Base-by-base conservation (phyloP, 2,888 invertebrate species). In the Pomacea canaliculata region DNA sequence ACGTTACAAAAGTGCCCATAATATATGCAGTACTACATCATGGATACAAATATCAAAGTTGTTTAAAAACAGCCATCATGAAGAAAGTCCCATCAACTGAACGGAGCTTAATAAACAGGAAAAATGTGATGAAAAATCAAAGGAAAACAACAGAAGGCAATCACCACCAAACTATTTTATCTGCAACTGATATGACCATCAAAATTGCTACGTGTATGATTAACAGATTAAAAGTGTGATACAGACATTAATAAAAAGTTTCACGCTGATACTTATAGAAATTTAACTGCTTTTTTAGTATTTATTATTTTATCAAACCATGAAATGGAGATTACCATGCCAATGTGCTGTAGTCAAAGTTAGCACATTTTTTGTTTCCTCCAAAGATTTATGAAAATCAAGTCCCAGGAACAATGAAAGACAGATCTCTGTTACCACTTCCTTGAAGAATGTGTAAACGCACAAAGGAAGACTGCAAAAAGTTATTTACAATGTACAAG, bases 391-490 rank as follows among this genome's bases (percentile, higher is more conserved):
- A 63, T 79, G 76, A 72, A 86, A 86, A 76, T 88, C 85, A 48
- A 88, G 75, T 19, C 86, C 87, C n/a, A 88, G 81, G 78, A 88
- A 88, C 27, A 88, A 76, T 66, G 83, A 85, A 27, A 87, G 81
- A 79, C 88, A 87, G 18, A 88, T 84, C 71, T 87, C 86, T 63
- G 85, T 84, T 49, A 83, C 81, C 8, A 87, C 76, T 70, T 78
- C 71, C 75, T 88, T 88, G 79, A 87, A 85, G 63, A 85, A 82
- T 23, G 81, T 70, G 75, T 88, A 88, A 9, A 86, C 76, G 78
- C 84, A 83, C 10, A 85, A 65, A 8, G 85, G 82, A 48, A 80
- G 67, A 48, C 83, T 82, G 81, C 56, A 78, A 79, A 16, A 65
- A 59, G 37, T 56, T 56, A 13, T 13, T 16, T 56, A 8, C 51